phyloP scores from a whole-genome alignment of 2,888 invertebrate species.

The Sphinx pinastri region DNA sequence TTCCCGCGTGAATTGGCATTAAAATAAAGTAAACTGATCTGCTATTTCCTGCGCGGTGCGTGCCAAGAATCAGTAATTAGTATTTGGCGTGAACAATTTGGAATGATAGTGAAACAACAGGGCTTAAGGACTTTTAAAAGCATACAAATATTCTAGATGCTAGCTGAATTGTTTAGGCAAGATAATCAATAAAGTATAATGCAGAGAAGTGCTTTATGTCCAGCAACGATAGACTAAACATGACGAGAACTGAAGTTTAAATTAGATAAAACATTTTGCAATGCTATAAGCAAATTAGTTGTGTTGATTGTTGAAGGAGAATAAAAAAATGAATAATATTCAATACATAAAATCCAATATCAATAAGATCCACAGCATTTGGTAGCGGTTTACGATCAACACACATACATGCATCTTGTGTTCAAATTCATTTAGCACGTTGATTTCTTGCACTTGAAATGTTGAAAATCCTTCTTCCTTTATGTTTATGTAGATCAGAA shows the following conservation, averaged over 20 bases:
- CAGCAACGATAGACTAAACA: too few relatives aligned
- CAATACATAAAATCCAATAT: neutral
- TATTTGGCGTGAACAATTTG: neutral
- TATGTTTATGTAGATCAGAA: too few relatives aligned
- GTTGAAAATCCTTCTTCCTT: too few relatives aligned
- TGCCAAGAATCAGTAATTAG: constrained; percentile 1
- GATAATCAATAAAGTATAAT: neutral
- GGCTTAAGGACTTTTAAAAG: neutral
- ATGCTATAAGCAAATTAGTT: neutral
- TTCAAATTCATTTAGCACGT: constrained; percentile 12
- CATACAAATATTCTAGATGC: neutral
- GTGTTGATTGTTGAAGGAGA: neutral
- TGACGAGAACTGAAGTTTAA: too few relatives aligned
- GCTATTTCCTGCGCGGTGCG: constrained; percentile 7
- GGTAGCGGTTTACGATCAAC: neutral
- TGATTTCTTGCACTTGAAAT: neutral
- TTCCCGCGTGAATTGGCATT: constrained; percentile 22
- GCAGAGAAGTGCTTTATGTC: neutral
- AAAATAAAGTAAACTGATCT: constrained; percentile 14
- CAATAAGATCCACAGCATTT: neutral
- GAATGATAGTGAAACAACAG: neutral
- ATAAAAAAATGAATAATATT: neutral
- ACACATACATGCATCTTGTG: constrained; percentile 7
- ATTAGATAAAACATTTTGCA: too few relatives aligned
- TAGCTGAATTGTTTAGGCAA: too few relatives aligned